Conservation (phyloP, 2,113 vertebrate genomes). For the Alligator mississippiensis region DNA sequence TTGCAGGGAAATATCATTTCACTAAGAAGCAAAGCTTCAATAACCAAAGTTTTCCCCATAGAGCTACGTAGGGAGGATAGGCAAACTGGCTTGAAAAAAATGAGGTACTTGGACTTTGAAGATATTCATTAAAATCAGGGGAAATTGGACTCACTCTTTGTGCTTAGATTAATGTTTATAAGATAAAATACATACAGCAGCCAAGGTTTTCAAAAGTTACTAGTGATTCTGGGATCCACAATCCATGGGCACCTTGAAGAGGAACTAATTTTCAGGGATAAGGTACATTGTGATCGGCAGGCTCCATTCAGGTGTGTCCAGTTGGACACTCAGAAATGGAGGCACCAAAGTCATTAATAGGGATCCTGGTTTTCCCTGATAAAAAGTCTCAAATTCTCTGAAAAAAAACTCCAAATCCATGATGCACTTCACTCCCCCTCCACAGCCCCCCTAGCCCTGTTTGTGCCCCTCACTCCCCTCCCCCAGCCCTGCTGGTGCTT, state of each 20-base stretch:
- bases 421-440: too few relatives aligned
- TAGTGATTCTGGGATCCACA: not conserved
- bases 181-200: not conserved
- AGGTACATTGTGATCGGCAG: not conserved
- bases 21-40: not conserved
- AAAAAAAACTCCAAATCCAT: too few relatives aligned
- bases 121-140: too few relatives aligned
- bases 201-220: not conserved
- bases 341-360: not conserved
- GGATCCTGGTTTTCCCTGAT: too few relatives aligned
- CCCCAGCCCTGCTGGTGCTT: too few relatives aligned
- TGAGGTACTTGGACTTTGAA: not conserved
- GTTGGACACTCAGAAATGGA: not conserved
- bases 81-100: constrained; percentile 12
- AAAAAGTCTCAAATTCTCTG: too few relatives aligned
- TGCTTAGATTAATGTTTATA: not conserved
- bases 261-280: not conserved
- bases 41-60: constrained; percentile 8
- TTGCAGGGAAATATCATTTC: not conserved
- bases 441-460: too few relatives aligned
- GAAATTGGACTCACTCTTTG: not conserved
- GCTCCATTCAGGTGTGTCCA: not conserved
- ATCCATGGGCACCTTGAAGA: not conserved
- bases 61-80: not conserved
- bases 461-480: too few relatives aligned